Evolutionary conservation across 1,140 invertebrate species (phyloP), one percentile per base, ranked within the genome.

Genomic region (Akabosia matsudoensis): DNA sequence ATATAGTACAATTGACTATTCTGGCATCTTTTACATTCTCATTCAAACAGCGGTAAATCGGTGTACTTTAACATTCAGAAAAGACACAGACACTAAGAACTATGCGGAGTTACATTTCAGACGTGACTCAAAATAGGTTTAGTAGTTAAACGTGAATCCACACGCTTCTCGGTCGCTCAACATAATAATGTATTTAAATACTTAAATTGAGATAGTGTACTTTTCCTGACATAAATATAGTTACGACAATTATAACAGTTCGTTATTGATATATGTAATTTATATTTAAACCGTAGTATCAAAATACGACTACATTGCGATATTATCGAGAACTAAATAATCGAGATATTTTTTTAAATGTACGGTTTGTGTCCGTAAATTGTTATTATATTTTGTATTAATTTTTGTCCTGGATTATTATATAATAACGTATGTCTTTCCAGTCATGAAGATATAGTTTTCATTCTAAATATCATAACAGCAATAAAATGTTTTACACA

Each of bases 251-350:
- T n/a, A n/a, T n/a, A n/a, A n/a, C n/a, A n/a, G n/a, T n/a, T n/a
- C 45, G 45, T 51, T 51, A 13, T 51, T 51, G 10, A 13, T 51
- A n/a, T 51, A n/a, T 13, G 10, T 61, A 14, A 10, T 16, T 61
- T 24, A 24, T n/a, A 14, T 22, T 61, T 24, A 24, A 67, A 67
- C 61, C n/a, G 7, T 67, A 28, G 61, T 67, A 67, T 67, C 61
- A 67, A 67, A 67, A 67, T 67, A 67, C 54, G n/a, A 61, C 61
- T 67, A 67, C 61, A 67, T 16, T 67, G 61, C 61, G 61, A 67
- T 67, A 67, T 67, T 67, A 31, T 67, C 61, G 61, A 30, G 61
- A 67, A 67, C 24, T 10, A 3, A n/a, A 67, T 30, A 67, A 67
- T 30, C 61, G 61, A 30, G 28, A 30, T 24, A 13, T 67, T 56